Conservation (phyloP, 2,113 vertebrate genomes). For the Myxocyprinus asiaticus region DNA sequence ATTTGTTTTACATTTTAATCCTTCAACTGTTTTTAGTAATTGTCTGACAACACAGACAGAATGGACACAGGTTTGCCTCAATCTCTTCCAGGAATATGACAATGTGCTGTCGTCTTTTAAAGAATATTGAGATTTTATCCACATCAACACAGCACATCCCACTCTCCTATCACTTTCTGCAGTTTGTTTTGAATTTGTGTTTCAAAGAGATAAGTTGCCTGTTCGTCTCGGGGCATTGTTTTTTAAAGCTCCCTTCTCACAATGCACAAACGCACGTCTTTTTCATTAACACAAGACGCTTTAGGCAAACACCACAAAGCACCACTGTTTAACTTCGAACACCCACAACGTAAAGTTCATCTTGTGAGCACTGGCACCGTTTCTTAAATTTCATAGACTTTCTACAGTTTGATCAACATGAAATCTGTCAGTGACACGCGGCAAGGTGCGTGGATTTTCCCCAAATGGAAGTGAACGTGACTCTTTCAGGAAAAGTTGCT, state of each 20-base stretch:
- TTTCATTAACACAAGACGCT: conserved; percentile 68
- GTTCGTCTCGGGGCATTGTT: conserved; percentile 62
- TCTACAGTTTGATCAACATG: conserved; percentile 60
- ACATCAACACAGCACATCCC: conserved; percentile 6
- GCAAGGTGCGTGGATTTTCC: conserved; percentile 54
- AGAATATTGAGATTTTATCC: conserved; percentile 37
- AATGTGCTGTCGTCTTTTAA: conserved; percentile 6
- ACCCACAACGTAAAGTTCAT: conserved; percentile 61
- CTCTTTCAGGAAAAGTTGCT: conserved; percentile 66
- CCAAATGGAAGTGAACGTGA: conserved; percentile 54
- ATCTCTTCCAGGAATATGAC: background rate
- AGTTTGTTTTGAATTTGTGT: conserved; percentile 47
- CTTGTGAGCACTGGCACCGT: background rate
- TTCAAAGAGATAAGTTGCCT: conserved; percentile 66
- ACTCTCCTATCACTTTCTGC: conserved; percentile 42
- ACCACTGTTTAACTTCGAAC: conserved; percentile 62
- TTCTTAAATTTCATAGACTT: too few species aligned
- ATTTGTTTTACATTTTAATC: conserved; percentile 5
- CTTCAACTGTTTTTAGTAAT: conserved; percentile 1
- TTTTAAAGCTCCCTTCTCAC: conserved; percentile 45
- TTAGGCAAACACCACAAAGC: conserved; percentile 65
- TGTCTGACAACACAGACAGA: conserved; percentile 21
- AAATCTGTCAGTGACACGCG: conserved; percentile 63
- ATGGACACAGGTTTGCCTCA: conserved; percentile 1
- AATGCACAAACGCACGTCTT: conserved; percentile 43